phyloP scores from a whole-genome alignment of 2,888 invertebrate genomes.

The Tetragonula carbonaria region DNA sequence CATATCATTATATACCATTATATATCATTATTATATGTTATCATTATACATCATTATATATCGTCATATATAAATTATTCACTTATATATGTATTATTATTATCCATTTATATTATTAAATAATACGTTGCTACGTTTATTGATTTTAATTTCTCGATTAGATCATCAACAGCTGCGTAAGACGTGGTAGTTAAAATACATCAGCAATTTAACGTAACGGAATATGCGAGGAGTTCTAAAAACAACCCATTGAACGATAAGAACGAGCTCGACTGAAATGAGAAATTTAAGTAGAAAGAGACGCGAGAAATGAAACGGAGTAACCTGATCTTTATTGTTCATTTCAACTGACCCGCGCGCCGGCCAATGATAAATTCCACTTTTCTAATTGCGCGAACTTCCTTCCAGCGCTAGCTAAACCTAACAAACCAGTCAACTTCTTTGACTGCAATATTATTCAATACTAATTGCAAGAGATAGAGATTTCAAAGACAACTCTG shows the following conservation, averaged over 20 bases:
- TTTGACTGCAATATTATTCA: neutral
- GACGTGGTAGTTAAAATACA: too few species aligned
- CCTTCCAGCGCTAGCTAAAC: too few species aligned
- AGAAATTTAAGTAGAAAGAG: neutral
- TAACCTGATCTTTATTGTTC: neutral
- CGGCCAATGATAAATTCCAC: neutral
- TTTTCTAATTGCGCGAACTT: neutral
- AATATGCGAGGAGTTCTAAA: neutral
- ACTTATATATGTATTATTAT: too few species aligned
- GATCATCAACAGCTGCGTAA: too few species aligned
- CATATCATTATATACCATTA: too few species aligned
- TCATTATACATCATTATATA: too few species aligned
- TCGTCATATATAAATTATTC: too few species aligned
- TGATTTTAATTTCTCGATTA: too few species aligned
- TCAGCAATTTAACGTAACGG: too few species aligned
- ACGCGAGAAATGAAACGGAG: neutral
- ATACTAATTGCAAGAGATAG: neutral
- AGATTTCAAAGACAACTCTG: neutral
- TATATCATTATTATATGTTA: too few species aligned
- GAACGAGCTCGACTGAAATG: neutral
- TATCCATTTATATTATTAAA: too few species aligned
- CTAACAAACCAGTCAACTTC: neutral
- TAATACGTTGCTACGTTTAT: too few species aligned
- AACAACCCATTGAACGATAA: neutral
- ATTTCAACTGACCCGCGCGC: neutral